A percentile compares a stretch with the other conserved stretches of the same genome.
Evolutionary conservation across 2,888 invertebrate species (phyloP).

Genomic region (Fragum whitleyi): DNA sequence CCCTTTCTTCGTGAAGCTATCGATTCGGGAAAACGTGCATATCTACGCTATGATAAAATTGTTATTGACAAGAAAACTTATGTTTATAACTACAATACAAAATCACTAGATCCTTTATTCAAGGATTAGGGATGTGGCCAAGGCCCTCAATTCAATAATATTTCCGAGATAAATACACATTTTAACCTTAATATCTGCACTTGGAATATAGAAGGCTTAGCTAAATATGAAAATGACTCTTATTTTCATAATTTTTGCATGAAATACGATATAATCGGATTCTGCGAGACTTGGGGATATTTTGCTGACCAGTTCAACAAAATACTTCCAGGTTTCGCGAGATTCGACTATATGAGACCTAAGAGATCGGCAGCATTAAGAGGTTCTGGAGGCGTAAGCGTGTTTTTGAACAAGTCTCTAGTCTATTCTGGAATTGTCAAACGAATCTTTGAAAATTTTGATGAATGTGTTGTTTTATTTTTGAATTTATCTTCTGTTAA

Average conservation of each 20-base stretch:
- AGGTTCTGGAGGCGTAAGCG: not conserved
- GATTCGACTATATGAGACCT: not conserved
- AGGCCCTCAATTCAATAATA: not conserved
- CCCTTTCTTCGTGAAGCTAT: not conserved
- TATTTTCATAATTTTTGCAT: not conserved
- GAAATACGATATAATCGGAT: slow-evolving; percentile 7
- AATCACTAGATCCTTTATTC: not conserved
- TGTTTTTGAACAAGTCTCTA: not conserved
- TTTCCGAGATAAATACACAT: not conserved
- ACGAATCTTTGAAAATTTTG: not conserved
- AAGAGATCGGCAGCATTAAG: not conserved
- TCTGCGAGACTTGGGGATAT: slow-evolving; percentile 19
- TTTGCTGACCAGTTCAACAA: not conserved
- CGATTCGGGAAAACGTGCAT: not conserved
- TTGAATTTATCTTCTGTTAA: not conserved
- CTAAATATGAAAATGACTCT: not conserved
- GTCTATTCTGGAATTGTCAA: not conserved
- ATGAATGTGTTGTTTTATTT: not conserved
- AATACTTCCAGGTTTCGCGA: not conserved
- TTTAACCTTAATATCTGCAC: not conserved
- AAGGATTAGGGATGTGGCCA: not conserved
- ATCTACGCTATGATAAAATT: not conserved
- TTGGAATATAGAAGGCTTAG: slow-evolving; percentile 18
- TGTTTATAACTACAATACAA: not conserved
- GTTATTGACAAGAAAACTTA: not conserved